phyloP scores from a whole-genome alignment of 2,113 vertebrate genomes.

The Xenus cinereus region DNA sequence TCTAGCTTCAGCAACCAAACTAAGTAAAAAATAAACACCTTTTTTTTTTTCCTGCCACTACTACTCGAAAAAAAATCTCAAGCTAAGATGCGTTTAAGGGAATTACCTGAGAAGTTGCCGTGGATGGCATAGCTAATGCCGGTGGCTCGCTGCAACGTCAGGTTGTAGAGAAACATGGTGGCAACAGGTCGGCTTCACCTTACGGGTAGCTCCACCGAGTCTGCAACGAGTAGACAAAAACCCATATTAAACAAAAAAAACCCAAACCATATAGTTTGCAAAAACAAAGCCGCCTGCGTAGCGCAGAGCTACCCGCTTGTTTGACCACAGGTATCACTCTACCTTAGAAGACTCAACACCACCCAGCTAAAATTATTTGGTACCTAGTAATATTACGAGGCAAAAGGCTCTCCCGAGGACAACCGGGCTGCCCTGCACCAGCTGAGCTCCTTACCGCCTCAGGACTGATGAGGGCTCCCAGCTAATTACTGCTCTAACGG shows the following conservation, averaged over 20 bases:
- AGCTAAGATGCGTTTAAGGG: fast-evolving
- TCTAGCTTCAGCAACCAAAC: neutral
- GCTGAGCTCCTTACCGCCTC: neutral
- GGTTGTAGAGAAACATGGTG: constrained; percentile 95
- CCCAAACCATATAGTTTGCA: fast-evolving
- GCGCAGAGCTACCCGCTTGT: fast-evolving
- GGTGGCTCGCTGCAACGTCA: constrained; percentile 94
- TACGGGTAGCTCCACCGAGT: neutral
- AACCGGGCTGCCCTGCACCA: neutral
- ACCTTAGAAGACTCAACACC: fast-evolving
- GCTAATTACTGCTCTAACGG: neutral
- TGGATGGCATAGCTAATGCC: constrained; percentile 97
- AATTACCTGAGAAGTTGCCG: constrained; percentile 96
- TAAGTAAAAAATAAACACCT: fast-evolving
- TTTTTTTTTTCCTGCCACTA: too few relatives aligned
- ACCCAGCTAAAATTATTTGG: fast-evolving
- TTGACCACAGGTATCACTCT: fast-evolving
- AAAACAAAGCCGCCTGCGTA: fast-evolving
- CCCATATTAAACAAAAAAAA: too few relatives aligned
- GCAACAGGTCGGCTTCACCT: neutral
- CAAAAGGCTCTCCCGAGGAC: neutral
- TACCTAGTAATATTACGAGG: fast-evolving
- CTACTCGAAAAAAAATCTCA: fast-evolving
- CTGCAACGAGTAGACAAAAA: neutral
- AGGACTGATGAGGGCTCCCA: fast-evolving